A percentile compares a stretch with the other conserved stretches of the same genome.
These are phyloP conservation scores for Amphibalanus amphitrite DNA, from an alignment of 1,140 invertebrate species.

Conservation along the genomic window DNA sequence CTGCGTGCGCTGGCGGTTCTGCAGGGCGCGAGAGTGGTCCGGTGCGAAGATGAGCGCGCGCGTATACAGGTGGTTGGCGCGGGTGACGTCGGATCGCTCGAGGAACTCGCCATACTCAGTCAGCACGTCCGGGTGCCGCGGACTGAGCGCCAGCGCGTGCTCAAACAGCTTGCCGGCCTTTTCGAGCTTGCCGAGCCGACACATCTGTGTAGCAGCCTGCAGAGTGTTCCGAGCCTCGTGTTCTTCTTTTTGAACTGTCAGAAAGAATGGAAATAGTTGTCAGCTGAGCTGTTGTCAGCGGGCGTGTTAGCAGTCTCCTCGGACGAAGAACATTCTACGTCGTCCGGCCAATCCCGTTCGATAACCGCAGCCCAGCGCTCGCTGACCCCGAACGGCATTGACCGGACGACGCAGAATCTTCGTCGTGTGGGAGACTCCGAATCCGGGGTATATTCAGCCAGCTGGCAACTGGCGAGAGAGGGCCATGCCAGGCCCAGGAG, in stretches of 20 bases:
- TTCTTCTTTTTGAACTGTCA: slow-evolving; percentile 14
- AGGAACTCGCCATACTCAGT: slow-evolving; percentile 87
- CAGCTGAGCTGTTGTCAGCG: no score
- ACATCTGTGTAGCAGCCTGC: slow-evolving; percentile 66
- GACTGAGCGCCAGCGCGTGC: slow-evolving; percentile 75
- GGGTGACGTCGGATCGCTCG: slow-evolving; percentile 69
- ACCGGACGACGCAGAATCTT: no score
- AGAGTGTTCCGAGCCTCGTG: slow-evolving; percentile 63
- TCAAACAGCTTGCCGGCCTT: slow-evolving; percentile 76
- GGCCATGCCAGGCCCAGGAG: no score
- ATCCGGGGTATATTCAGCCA: no score
- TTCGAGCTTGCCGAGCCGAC: slow-evolving; percentile 54
- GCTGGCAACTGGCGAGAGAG: no score
- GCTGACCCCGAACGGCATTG: no score
- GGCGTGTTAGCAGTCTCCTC: no score
- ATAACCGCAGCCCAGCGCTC: no score
- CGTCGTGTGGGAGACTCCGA: no score
- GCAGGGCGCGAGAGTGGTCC: slow-evolving; percentile 55
- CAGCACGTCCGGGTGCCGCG: slow-evolving; percentile 77
- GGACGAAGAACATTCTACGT: no score
- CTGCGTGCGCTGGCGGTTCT: slow-evolving; percentile 63
- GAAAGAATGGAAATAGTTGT: no score
- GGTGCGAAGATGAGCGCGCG: slow-evolving; percentile 66
- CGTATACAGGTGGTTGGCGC: slow-evolving; percentile 75
- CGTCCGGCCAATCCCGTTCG: no score